phyloP scores from a whole-genome alignment of 2,113 vertebrate species.

The Odontophorus gujanensis region DNA sequence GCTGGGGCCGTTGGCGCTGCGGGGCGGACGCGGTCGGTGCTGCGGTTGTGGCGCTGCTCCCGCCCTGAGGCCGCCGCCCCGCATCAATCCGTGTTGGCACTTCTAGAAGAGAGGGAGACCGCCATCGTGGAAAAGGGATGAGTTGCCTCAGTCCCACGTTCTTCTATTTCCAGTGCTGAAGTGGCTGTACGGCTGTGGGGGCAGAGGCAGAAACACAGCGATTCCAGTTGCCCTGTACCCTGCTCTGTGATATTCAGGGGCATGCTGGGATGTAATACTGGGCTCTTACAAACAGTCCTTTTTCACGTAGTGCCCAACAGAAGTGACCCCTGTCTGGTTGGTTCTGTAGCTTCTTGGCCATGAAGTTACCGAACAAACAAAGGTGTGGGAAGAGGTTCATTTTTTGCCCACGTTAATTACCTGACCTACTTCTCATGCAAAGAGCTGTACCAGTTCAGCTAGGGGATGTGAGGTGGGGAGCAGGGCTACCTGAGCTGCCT shows the following conservation, averaged over 20 bases:
- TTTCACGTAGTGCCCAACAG: neutral
- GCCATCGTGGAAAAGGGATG: rapidly evolving
- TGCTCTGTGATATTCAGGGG: neutral
- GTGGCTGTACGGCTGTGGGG: neutral
- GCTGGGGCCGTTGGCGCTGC: neutral
- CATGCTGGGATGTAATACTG: rapidly evolving
- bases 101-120: neutral
- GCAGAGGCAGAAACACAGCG: neutral
- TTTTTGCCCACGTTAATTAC: neutral
- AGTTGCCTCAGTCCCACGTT: neutral
- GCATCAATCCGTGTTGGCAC: rapidly evolving
- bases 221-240: neutral
- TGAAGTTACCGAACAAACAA: neutral
- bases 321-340: rapidly evolving
- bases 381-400: neutral
- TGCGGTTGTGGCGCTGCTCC: no score
- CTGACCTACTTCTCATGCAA: neutral
- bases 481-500: neutral
- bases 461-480: neutral
- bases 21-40: no score
- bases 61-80: neutral
- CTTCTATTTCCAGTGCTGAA: neutral
- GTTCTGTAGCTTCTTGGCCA: neutral
- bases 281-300: neutral
- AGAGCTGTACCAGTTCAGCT: neutral